Evolutionary conservation across 2,113 vertebrate genomes (phyloP).

Genomic region (Pardalotus punctatus): DNA sequence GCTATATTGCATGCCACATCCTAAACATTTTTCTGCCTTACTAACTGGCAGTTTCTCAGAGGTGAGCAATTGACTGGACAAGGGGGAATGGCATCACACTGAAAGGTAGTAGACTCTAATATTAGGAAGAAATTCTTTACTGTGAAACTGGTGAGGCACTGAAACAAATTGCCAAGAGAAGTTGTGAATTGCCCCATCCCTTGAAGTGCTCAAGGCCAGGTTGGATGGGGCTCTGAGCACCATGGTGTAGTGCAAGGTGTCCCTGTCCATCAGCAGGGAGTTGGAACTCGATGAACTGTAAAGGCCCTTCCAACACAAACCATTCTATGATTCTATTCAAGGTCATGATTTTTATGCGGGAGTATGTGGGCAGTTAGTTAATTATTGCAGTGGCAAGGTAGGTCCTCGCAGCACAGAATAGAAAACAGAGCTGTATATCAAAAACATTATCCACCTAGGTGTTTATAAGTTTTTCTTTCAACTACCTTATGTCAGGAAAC

Average conservation of each 20-base stretch:
- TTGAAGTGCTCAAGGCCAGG: background rate
- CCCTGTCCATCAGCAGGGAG: background rate
- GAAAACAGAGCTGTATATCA: background rate
- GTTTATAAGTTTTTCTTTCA: background rate
- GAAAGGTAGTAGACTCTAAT: background rate
- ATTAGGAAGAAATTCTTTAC: background rate
- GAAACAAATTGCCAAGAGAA: no score
- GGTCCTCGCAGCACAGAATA: background rate
- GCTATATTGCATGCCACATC: background rate
- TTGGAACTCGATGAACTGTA: background rate
- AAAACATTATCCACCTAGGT: background rate
- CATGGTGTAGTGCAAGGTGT: background rate
- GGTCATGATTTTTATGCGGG: background rate
- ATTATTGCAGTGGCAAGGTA: background rate
- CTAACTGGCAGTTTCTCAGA: background rate
- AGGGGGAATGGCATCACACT: background rate
- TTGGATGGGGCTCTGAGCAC: background rate
- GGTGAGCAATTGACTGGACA: background rate
- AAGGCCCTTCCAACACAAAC: background rate
- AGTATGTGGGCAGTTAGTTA: background rate
- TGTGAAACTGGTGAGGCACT: background rate
- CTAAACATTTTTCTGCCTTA: background rate
- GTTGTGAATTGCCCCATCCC: background rate
- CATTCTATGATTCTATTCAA: background rate
- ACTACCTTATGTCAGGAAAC: background rate